Evolutionary conservation across 2,888 invertebrate genomes (phyloP), one percentile per base, ranked within the genome.

Genomic region (Drosophila cracens): DNA sequence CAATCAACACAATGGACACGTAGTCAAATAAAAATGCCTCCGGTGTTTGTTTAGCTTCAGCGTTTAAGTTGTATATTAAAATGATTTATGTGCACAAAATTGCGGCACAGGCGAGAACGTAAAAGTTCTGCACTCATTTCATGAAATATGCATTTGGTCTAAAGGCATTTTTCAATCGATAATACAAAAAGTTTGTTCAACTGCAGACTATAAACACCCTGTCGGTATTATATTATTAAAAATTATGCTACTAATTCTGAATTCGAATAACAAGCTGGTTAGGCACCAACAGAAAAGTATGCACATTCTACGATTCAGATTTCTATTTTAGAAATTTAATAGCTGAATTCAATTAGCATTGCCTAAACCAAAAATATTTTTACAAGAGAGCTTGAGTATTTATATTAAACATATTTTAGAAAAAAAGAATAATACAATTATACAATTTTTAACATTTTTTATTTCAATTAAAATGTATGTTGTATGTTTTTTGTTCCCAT

Each of bases 11-110:
- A 79, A 82, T 70, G 72, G 76, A 79, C 91, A 90, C 90, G 90
- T 90, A 82, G 81, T 75, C 82, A 89, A 89, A 89, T 90, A 89
- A 87, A 90, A 87, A 71, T 73, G 86, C 72, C 70, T 74, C 81
- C 75, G 78, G 75, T 76, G 59, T 74, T 60, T 74, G 67, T 67
- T 70, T 56, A 62, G 65, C 74, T 68, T 62, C 60, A 34, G 74
- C 69, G 65, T 72, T 65, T 53, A 65, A 61, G 66, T 59, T 71
- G 76, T 83, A 61, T 78, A 84, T 87, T 74, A 87, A 79, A 79
- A 82, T 87, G 87, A 90, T 90, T 89, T 87, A 87, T 87, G 67
- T 53, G 21, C 51, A 31, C 62, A 33, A 53, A 63, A 62, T 56
- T 52, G 69, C 58, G 29, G 51, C 49, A 65, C 51, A 59, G 40